Base-by-base conservation (phyloP, 2,888 invertebrate genomes). In the Oligia fasciuncula region DNA sequence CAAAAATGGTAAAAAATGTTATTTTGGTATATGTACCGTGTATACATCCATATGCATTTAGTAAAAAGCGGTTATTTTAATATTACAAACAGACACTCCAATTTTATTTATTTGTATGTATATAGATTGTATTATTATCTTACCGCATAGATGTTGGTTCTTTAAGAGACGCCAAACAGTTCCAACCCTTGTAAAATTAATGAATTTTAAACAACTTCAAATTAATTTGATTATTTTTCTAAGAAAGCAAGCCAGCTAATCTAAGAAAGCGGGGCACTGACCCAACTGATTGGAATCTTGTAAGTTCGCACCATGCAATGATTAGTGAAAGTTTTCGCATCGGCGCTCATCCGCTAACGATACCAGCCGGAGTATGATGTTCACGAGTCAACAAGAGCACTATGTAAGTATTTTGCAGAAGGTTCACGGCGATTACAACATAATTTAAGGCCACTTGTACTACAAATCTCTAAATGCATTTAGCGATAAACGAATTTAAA, bases 261-360 rank as follows among this genome's bases (percentile, higher is more conserved):
- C 14, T 17, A 54, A 69, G 60, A 40, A 65, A 70, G 23, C 73
- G 43, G 51, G 46, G 49, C 69, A n/a, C 9, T 57, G 63, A 57
- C 65, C 14, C 70, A 74, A 63, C 63, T 74, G 71, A 81, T 77
- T 72, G 65, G 35, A 74, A 40, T 35, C 29, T 54, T 9, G 29
- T 81, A 71, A 73, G 46, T 76, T 46, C 13, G 54, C 43, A 54
- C n/a, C 46, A n/a, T n/a, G n/a, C n/a, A n/a, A 67, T 76, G 71
- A 81, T 81, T 65, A 81, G 49, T 69, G 23, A 60, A 77, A 73
- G 76, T 80, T 70, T 51, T 46, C 66, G 29, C 51, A 46, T 70
- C 43, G 68, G 29, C 11, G 84, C 68, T 79, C 70, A 51, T n/a
- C 49, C 60, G 51, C 35, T 35, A 43, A 49, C 66, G 83, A 57